A percentile compares a stretch with the other conserved stretches of the same genome.
These are phyloP conservation scores for Agrochola circellaris DNA, from an alignment of 2,888 invertebrate genomes.

Conservation along the genomic window DNA sequence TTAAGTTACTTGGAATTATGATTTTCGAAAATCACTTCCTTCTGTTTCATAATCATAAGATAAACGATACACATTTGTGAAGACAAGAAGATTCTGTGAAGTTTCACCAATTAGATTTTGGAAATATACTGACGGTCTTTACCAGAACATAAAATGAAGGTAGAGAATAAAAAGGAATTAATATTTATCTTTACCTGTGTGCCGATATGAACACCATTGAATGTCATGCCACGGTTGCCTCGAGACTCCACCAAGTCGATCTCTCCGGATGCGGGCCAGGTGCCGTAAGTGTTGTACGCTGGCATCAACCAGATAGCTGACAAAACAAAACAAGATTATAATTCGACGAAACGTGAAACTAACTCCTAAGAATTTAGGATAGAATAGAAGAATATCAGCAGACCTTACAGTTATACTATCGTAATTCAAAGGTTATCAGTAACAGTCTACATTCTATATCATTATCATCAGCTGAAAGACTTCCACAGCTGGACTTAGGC, in stretches of 20 bases:
- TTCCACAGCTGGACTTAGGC: background rate
- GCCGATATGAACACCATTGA: constrained; percentile 90
- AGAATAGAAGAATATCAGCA: background rate
- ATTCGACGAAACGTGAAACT: background rate
- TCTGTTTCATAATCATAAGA: too few relatives aligned
- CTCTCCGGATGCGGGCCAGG: constrained; percentile 94
- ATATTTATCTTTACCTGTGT: constrained; percentile 78
- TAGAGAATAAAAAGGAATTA: background rate
- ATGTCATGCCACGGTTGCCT: constrained; percentile 90
- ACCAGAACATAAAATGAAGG: background rate
- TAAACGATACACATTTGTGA: too few relatives aligned
- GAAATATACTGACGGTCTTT: background rate
- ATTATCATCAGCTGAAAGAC: background rate
- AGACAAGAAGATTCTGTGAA: background rate
- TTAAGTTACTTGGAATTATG: background rate
- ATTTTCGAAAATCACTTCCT: too few relatives aligned
- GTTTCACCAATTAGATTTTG: background rate
- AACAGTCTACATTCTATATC: background rate
- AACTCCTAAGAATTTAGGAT: background rate
- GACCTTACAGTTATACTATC: too few relatives aligned
- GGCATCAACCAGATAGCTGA: constrained; percentile 94
- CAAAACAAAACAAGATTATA: constrained; percentile 22
- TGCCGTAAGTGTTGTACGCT: constrained; percentile 91
- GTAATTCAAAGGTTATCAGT: background rate
- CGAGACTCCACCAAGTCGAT: constrained; percentile 93